Evolutionary conservation across 2,888 invertebrate genomes (phyloP), one percentile per base, ranked within the genome.

Genomic region (Prionchulus punctatus): DNA sequence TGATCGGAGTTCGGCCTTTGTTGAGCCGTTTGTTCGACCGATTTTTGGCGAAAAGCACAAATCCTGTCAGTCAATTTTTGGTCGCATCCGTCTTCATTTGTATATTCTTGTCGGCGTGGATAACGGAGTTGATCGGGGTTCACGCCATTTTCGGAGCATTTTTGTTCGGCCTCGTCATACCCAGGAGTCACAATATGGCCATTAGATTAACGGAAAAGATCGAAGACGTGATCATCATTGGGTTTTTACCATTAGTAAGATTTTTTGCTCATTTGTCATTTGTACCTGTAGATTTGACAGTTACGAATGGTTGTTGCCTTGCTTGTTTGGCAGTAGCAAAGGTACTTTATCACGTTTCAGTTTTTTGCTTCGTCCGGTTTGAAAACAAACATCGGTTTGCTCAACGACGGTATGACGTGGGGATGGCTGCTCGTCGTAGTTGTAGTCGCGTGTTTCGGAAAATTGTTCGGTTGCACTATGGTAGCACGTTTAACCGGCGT

Each of bases 111-210:
- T 55, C 59, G 12, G 59, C 59, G 18, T 59, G 59, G 59, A 59
- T 57, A 15, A 59, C 59, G 1, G 59, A 59, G 36, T 49, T 58
- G 57, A 59, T 59, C 49, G 59, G 59, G 23, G 50, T 59, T 2
- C 59, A 59, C 48, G 59, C 59, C 28, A 59, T 59, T 47, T 59
- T 59, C 45, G 59, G 59, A 7, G 59, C 59, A 7, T 59, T 59
- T 23, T 43, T 59, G 15, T n/a, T 59, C 26, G 59, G 59, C 27
- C 43, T 59, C 21, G 48, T 60, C 15, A 60, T 59, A 27, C 59
- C 59, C 15, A n/a, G 59, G 4, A 45, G 58, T 21, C 55, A 50
- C 26, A 51, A 43, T 30, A 56, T 59, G 1, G 28, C 60, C 15
- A 57, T 59, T 27, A 43, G 55, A 7, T 27, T 59, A 56, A 60